Evolutionary conservation across 2,797 vertebrate genomes (phyloP).

Genomic region (Tragelaphus eurycerus): DNA sequence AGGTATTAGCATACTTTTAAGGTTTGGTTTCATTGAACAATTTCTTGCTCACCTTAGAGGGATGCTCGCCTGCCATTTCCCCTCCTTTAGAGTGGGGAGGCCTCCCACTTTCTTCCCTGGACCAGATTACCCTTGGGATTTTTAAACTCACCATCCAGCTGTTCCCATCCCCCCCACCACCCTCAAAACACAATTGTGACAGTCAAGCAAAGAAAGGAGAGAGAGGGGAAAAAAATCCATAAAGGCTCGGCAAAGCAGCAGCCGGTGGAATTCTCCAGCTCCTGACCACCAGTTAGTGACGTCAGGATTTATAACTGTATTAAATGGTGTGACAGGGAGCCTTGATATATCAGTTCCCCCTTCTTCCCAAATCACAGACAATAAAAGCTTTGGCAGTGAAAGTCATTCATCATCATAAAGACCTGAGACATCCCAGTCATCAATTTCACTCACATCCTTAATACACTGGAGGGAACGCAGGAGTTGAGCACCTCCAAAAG

Average conservation of each 20-base stretch:
- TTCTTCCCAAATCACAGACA: conserved; percentile 93
- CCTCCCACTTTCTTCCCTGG: background rate
- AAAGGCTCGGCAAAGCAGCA: conserved; percentile 58
- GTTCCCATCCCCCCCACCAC: background rate
- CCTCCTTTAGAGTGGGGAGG: background rate
- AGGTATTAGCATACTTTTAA: background rate
- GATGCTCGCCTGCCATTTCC: background rate
- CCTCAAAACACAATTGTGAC: conserved; percentile 44
- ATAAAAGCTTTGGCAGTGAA: conserved; percentile 91
- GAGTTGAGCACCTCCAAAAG: conserved; percentile 77
- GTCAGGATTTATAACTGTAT: conserved; percentile 95
- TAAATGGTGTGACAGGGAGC: conserved; percentile 94
- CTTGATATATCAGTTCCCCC: conserved; percentile 93
- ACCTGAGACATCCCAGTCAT: conserved; percentile 90
- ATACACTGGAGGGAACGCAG: conserved; percentile 84
- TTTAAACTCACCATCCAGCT: conserved; percentile 62
- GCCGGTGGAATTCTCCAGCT: conserved; percentile 54
- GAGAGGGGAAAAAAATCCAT: conserved; percentile 58
- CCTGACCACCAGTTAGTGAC: conserved; percentile 81
- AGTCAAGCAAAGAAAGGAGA: conserved; percentile 57
- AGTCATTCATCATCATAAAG: conserved; percentile 93
- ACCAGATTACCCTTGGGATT: conserved; percentile 42
- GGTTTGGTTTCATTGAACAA: background rate
- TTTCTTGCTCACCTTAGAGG: background rate
- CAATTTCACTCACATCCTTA: conserved; percentile 94